These are phyloP conservation scores for Malaclemys terrapin DNA, from an alignment of 2,113 vertebrate species.

Conservation along the genomic window DNA sequence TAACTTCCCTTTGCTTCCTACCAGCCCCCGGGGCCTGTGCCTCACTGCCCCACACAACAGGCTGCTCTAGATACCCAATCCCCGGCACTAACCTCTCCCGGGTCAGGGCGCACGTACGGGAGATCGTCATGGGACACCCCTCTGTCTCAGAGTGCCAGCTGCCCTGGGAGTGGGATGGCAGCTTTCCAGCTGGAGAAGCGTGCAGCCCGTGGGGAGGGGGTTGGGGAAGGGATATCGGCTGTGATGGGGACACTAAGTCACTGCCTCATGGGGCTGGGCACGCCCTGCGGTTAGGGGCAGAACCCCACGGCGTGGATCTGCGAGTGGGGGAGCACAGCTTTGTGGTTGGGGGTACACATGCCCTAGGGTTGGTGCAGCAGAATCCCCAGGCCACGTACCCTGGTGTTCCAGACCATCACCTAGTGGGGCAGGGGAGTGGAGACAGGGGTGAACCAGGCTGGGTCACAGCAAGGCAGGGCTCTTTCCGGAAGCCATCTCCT, in stretches of 20 bases:
- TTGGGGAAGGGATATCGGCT: not conserved
- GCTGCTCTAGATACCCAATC: not conserved
- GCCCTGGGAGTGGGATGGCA: not conserved
- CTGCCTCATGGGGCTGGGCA: not conserved
- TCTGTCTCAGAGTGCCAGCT: not conserved
- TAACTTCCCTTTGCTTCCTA: constrained; percentile 22
- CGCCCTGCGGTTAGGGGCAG: not conserved
- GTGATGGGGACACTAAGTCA: too few species aligned
- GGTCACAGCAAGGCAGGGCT: not conserved
- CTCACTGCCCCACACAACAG: not conserved
- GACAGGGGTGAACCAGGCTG: too few species aligned
- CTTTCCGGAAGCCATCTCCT: not conserved
- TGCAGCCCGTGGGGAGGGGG: not conserved
- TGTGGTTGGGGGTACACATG: rapidly evolving
- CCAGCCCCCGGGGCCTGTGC: not conserved
- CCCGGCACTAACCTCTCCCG: not conserved
- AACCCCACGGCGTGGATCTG: rapidly evolving
- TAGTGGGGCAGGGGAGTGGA: not conserved
- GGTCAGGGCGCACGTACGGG: not conserved
- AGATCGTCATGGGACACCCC: not conserved
- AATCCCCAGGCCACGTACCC: not conserved
- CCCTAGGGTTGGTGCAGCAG: too few species aligned
- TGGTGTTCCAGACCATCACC: not conserved
- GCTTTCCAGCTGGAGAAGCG: not conserved
- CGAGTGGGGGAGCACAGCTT: rapidly evolving